These are phyloP conservation scores for Chelonia mydas DNA, from an alignment of 2,797 vertebrate genomes.

Conservation along the genomic window DNA sequence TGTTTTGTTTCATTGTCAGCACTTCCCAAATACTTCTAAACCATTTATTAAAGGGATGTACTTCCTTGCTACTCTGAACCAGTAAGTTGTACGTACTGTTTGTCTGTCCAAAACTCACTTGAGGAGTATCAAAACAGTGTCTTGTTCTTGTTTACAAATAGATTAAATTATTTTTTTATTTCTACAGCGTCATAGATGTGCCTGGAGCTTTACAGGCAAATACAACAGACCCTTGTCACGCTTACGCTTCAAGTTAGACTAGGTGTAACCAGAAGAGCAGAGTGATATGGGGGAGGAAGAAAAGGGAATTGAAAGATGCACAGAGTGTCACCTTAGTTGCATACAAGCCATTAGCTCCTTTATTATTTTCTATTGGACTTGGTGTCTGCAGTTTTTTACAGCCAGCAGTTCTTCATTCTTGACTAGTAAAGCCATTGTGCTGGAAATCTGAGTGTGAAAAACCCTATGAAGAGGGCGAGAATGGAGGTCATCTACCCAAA, in stretches of 20 bases:
- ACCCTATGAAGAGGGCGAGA: background rate
- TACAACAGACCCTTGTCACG: background rate
- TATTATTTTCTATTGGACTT: background rate
- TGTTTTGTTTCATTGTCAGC: background rate
- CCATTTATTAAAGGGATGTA: background rate
- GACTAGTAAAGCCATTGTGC: background rate
- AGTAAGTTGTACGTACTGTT: background rate
- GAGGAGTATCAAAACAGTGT: no score
- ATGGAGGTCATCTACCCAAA: background rate
- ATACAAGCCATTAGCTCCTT: background rate
- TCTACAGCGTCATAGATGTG: background rate
- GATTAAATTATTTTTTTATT: background rate
- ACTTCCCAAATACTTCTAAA: background rate
- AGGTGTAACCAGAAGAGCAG: background rate
- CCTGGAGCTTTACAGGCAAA: background rate
- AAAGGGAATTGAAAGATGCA: background rate
- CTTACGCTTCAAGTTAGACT: background rate
- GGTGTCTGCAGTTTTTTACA: background rate
- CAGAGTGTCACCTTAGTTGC: background rate
- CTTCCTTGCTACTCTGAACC: background rate
- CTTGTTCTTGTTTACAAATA: background rate
- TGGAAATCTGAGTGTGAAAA: background rate
- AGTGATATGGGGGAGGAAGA: background rate
- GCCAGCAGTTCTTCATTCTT: background rate
- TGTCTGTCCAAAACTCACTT: fast-evolving